phyloP scores from a whole-genome alignment of 2,113 vertebrate species.

The Rhipidura dahli region DNA sequence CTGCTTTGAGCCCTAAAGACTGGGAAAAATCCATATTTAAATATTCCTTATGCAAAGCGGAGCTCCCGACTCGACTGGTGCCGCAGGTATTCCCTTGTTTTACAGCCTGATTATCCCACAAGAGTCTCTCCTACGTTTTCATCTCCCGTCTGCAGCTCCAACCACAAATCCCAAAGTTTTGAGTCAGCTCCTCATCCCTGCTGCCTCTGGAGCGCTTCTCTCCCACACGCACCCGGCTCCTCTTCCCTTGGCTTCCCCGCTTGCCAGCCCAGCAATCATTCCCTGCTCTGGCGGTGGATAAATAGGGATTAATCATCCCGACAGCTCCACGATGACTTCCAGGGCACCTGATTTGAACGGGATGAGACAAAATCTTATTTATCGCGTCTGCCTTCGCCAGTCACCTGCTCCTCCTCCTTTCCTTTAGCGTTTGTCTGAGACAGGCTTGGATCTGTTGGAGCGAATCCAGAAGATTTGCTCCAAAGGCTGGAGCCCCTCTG shows the following conservation, averaged over 20 bases:
- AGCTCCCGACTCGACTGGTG: background rate
- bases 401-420: background rate
- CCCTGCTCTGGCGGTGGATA: background rate
- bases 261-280: background rate
- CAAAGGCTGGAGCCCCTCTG: background rate
- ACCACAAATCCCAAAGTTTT: constrained; percentile 20
- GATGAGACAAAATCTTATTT: background rate
- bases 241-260: background rate
- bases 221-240: background rate
- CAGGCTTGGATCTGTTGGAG: background rate
- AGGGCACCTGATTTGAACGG: background rate
- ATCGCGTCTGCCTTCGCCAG: accelerated
- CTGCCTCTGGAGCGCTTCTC: background rate
- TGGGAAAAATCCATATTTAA: background rate
- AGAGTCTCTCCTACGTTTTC: background rate
- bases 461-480: background rate
- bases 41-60: background rate
- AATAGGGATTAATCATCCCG: background rate
- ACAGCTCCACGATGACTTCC: background rate
- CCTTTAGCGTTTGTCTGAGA: background rate
- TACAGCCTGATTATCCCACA: background rate
- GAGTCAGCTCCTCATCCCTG: constrained; percentile 1
- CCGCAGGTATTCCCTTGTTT: background rate
- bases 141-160: background rate
- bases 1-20: background rate